Conservation (phyloP, 2,113 vertebrate genomes). For the Thermophis baileyi region DNA sequence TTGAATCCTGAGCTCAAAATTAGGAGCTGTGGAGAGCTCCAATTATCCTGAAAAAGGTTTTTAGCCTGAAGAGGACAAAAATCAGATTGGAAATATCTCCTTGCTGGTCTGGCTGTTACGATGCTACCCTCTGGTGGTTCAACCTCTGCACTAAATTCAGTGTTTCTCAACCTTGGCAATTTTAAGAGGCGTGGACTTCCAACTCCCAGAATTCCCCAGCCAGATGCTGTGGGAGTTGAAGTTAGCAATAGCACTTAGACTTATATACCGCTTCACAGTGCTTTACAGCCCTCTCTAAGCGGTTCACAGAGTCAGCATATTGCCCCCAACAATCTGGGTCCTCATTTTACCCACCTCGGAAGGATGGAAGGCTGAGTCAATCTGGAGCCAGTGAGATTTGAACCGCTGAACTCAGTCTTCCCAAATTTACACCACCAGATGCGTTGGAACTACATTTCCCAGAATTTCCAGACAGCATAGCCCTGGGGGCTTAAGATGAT, state of each 20-base stretch:
- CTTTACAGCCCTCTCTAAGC: no score
- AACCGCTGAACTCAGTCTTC: no score
- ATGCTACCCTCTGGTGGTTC: conserved; percentile 1
- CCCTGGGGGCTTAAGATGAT: background rate
- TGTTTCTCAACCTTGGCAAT: background rate
- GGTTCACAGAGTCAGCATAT: no score
- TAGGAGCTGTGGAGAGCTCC: background rate
- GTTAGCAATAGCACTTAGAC: no score
- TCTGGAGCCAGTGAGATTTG: accelerated
- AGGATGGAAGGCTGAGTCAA: no score
- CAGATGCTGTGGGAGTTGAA: background rate
- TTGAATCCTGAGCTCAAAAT: background rate
- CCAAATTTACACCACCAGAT: background rate
- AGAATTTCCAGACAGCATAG: background rate
- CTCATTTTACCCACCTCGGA: no score
- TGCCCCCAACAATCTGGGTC: no score
- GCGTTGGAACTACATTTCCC: background rate
- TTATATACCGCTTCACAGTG: no score
- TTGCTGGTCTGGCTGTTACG: background rate
- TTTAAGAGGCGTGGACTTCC: background rate
- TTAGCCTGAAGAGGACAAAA: no score
- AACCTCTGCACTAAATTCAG: background rate
- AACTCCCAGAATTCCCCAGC: background rate
- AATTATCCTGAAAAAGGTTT: background rate
- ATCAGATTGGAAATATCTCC: background rate